Percentiles rank a stretch among this genome's conserved stretches.
Evolutionary conservation across 2,113 vertebrate genomes (phyloP).

Genomic region (Thomomys bottae): DNA sequence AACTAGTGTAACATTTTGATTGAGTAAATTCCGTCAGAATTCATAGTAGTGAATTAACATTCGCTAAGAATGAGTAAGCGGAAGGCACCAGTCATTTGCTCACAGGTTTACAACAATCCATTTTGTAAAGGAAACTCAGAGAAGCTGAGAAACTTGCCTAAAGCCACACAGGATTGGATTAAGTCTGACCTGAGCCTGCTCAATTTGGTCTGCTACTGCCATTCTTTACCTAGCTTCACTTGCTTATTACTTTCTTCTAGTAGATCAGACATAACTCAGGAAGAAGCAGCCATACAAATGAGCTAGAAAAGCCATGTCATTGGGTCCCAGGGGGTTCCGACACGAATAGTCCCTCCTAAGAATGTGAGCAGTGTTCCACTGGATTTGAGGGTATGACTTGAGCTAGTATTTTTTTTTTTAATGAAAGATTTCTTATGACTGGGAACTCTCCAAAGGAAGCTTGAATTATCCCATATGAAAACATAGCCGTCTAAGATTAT

Average conservation of each 20-base stretch:
- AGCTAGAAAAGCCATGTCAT: not conserved
- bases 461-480: slow-evolving; percentile 81
- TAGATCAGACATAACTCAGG: not conserved
- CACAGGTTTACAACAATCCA: not conserved
- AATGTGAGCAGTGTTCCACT: slow-evolving; percentile 70
- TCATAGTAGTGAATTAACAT: not conserved
- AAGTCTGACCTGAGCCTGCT: not conserved
- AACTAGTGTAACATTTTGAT: not conserved
- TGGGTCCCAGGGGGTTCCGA: slow-evolving; percentile 27
- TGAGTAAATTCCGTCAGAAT: not conserved
- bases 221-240: not conserved
- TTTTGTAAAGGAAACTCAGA: not conserved
- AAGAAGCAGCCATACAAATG: not conserved
- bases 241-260: not conserved
- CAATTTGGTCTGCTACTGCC: not conserved
- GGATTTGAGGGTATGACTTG: slow-evolving; percentile 46
- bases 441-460: slow-evolving; percentile 76
- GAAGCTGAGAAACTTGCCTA: not conserved
- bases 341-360: slow-evolving; percentile 39
- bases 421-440: slow-evolving; percentile 80
- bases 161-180: not conserved
- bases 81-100: not conserved
- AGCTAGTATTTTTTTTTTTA: slow-evolving; percentile 82
- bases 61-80: not conserved
- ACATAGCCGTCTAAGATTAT: slow-evolving; percentile 72